Percentiles rank a stretch among this genome's conserved stretches.
phyloP scores from a whole-genome alignment of 2,797 vertebrate species.

The Alauda arvensis region DNA sequence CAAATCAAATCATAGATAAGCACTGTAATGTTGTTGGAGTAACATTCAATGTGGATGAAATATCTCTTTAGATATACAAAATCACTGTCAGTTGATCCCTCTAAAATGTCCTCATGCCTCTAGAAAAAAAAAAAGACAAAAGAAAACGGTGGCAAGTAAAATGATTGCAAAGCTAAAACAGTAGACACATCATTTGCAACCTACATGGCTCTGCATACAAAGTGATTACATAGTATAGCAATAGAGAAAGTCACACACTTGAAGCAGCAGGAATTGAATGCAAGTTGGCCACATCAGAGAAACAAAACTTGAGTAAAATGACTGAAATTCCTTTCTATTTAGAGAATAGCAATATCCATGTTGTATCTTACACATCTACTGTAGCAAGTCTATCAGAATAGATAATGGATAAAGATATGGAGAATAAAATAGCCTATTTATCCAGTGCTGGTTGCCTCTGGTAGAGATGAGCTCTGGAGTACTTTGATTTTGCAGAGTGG shows the following conservation, averaged over 20 bases:
- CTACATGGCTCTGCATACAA: background rate
- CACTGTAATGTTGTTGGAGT: slow-evolving; percentile 73
- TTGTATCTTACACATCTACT: background rate
- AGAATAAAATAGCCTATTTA: background rate
- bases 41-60: slow-evolving; percentile 82
- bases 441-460: background rate
- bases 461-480: background rate
- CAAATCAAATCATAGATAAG: slow-evolving; percentile 84
- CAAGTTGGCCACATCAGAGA: background rate
- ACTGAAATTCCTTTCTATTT: background rate
- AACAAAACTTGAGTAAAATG: background rate
- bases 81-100: slow-evolving; percentile 78
- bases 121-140: slow-evolving; percentile 41
- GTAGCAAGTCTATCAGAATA: background rate
- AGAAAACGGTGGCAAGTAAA: slow-evolving; percentile 65
- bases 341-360: background rate
- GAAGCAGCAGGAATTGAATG: background rate
- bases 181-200: background rate
- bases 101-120: slow-evolving; percentile 73
- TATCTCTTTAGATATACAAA: slow-evolving; percentile 87
- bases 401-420: background rate
- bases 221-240: background rate
- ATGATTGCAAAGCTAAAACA: background rate
- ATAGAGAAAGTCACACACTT: background rate
- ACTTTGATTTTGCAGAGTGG: background rate